phyloP scores from a whole-genome alignment of 2,888 invertebrate species.

The Microplitis deprimator region DNA sequence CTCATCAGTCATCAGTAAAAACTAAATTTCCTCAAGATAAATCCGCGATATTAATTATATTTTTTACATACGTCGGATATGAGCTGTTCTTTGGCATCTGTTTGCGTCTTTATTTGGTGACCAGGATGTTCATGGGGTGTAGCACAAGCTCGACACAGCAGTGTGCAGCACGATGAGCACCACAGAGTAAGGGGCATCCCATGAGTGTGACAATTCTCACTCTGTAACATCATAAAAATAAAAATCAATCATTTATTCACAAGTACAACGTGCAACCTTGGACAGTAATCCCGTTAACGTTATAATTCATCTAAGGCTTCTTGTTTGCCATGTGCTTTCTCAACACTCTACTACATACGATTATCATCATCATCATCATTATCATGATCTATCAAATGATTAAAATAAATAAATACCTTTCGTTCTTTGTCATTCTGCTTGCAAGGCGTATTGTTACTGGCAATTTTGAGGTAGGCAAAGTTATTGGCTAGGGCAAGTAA shows the following conservation, averaged over 20 bases:
- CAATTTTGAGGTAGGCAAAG: conserved; percentile 75
- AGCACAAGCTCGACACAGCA: conserved; percentile 80
- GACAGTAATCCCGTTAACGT: not conserved
- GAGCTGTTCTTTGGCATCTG: conserved; percentile 79
- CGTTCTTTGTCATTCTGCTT: conserved; percentile 72
- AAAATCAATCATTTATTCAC: not conserved
- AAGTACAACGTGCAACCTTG: not conserved
- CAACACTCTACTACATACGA: not conserved
- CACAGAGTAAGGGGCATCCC: conserved; percentile 82
- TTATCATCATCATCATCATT: not conserved
- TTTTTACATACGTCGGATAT: conserved; percentile 74
- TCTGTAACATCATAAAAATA: conserved; percentile 55
- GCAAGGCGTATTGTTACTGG: conserved; percentile 69
- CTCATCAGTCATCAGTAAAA: not conserved
- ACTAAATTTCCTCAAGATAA: not conserved
- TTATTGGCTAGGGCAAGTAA: conserved; percentile 79
- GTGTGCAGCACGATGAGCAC: conserved; percentile 79
- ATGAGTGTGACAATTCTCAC: conserved; percentile 81
- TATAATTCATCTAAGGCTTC: conserved; percentile 21
- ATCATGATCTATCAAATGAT: not conserved
- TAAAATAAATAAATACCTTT: conserved; percentile 63
- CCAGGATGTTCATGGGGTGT: conserved; percentile 78
- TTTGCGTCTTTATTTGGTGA: conserved; percentile 80
- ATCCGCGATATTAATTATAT: not conserved
- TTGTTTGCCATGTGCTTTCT: conserved; percentile 8